A percentile compares a stretch with the other conserved stretches of the same genome.
Conservation (phyloP, 1,140 invertebrate species). For the Epicauta chinensis region DNA sequence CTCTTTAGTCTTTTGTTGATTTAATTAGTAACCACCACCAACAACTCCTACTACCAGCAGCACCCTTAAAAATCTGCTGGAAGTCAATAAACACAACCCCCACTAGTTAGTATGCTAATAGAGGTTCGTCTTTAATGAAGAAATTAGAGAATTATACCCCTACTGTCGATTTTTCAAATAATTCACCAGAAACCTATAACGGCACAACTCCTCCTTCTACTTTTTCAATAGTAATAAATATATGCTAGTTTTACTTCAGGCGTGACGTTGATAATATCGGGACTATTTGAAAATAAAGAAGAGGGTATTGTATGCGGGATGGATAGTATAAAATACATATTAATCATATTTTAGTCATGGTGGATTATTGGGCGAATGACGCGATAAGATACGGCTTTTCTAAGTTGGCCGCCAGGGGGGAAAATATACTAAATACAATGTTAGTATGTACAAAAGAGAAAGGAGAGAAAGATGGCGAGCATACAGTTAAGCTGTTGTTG, state of each 20-base stretch:
- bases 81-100: no score
- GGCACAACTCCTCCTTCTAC: not conserved
- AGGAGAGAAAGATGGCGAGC: no score
- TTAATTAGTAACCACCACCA: no score
- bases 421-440: not conserved
- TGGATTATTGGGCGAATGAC: constrained; percentile 25
- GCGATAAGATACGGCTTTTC: constrained; percentile 28
- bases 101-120: constrained; percentile 7
- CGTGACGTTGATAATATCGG: constrained; percentile 19
- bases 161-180: no score
- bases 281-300: constrained; percentile 11
- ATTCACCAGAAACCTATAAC: no score
- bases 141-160: constrained; percentile 11
- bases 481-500: no score
- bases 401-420: constrained; percentile 15
- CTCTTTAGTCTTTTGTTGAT: no score
- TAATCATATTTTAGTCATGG: constrained; percentile 32
- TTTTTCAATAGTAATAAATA: constrained; percentile 13
- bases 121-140: constrained; percentile 1
- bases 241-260: constrained; percentile 11
- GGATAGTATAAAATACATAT: constrained; percentile 22
- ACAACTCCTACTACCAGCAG: no score
- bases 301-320: no score
- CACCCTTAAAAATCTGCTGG: no score
- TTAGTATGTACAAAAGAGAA: no score